Evolutionary conservation across 2,797 vertebrate genomes (phyloP).

Genomic region (Cossypha caffra): DNA sequence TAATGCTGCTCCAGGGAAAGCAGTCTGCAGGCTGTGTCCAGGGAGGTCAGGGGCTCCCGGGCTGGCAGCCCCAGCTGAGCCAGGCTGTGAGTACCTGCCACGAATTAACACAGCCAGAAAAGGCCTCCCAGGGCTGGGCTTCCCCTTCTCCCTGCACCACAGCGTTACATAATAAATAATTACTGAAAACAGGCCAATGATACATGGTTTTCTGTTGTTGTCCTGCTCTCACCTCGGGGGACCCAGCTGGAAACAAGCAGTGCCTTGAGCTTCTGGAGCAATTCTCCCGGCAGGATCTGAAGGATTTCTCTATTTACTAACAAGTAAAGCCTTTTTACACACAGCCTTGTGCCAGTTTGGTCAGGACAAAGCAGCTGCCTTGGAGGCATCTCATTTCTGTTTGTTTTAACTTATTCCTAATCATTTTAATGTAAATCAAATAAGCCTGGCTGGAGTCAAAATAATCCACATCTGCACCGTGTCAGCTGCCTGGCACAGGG

Average conservation of each 20-base stretch:
- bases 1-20: neutral
- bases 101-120: neutral
- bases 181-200: neutral
- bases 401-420: slow-evolving; percentile 4
- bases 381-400: neutral
- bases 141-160: neutral
- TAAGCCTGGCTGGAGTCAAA: neutral
- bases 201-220: neutral
- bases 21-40: neutral
- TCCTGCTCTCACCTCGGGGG: neutral
- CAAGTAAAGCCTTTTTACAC: neutral
- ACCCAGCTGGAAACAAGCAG: neutral
- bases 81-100: neutral
- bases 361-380: neutral
- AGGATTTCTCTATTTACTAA: slow-evolving; percentile 24
- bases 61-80: neutral
- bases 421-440: neutral
- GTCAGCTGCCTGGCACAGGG: neutral
- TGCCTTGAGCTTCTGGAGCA: neutral
- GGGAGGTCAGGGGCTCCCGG: neutral
- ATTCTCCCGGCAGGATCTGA: neutral
- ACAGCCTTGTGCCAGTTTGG: neutral
- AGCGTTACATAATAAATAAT: neutral
- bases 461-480: neutral
- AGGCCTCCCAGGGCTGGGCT: neutral